Evolutionary conservation across 1,140 invertebrate species (phyloP).

Genomic region (Phocides pigmalion): DNA sequence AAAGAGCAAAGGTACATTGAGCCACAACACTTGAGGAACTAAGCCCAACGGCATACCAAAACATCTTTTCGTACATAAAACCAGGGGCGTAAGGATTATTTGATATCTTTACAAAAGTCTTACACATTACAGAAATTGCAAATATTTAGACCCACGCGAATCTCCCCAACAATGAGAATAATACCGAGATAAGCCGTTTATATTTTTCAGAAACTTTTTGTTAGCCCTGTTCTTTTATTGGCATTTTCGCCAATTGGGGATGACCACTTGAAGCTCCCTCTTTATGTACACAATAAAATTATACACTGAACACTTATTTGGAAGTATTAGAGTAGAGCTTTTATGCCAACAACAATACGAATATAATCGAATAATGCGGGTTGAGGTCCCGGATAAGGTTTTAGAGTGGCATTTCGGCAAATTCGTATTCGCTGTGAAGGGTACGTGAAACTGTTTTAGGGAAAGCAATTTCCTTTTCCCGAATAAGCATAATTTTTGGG

Average conservation of each 20-base stretch:
- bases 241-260: constrained; percentile 7
- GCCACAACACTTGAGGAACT: too few relatives aligned
- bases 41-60: too few relatives aligned
- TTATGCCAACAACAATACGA: constrained; percentile 5
- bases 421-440: constrained; percentile 10
- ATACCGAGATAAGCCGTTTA: constrained; percentile 7
- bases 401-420: constrained; percentile 17
- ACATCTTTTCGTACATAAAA: too few relatives aligned
- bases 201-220: neutral
- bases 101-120: too few relatives aligned
- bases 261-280: constrained; percentile 8
- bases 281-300: constrained; percentile 6
- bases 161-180: constrained; percentile 1
- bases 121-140: too few relatives aligned
- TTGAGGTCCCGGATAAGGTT: neutral
- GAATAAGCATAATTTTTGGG: constrained; percentile 15
- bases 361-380: constrained; percentile 17
- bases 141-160: neutral
- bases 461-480: constrained; percentile 22
- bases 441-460: constrained; percentile 14
- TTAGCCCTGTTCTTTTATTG: constrained; percentile 5
- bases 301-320: neutral
- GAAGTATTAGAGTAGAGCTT: neutral
- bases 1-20: too few relatives aligned
- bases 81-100: too few relatives aligned